Evolutionary conservation across 2,797 vertebrate species (phyloP).

Genomic region (Xyrichtys novacula): DNA sequence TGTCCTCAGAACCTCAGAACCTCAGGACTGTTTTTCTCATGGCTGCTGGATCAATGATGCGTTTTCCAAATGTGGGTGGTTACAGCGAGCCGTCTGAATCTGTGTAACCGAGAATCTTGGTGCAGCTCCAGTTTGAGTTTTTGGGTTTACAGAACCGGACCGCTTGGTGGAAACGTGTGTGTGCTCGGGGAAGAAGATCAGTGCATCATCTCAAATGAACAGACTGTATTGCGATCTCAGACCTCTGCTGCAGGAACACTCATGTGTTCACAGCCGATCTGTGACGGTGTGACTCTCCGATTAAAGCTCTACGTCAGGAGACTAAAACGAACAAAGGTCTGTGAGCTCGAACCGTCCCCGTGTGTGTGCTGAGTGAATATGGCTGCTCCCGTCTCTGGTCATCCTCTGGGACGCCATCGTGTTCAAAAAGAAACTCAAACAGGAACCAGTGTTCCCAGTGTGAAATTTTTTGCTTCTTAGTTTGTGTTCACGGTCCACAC

Average conservation of each 20-base stretch:
- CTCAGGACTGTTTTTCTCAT: too few species aligned
- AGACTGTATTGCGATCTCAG: constrained; percentile 78
- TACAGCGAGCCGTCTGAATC: too few species aligned
- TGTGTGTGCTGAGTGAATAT: constrained; percentile 76
- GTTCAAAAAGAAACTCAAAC: constrained; percentile 39
- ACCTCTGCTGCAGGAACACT: constrained; percentile 81
- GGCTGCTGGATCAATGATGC: too few species aligned
- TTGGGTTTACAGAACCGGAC: too few species aligned
- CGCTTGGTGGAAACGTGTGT: constrained; percentile 7
- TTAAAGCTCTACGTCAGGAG: constrained; percentile 83
- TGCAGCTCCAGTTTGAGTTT: too few species aligned
- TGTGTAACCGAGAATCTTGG: too few species aligned
- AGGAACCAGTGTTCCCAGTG: constrained; percentile 69
- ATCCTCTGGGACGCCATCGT: constrained; percentile 58
- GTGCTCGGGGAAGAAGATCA: constrained; percentile 61
- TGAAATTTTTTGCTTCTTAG: constrained; percentile 81
- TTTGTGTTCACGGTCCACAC: constrained; percentile 72
- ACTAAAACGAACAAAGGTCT: constrained; percentile 71
- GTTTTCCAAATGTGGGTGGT: too few species aligned
- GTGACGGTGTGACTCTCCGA: constrained; percentile 76
- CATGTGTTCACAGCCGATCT: constrained; percentile 68
- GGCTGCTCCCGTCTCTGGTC: constrained; percentile 73
- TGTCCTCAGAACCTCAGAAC: too few species aligned
- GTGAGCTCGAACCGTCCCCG: constrained; percentile 62
- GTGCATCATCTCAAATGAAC: constrained; percentile 77